Base-by-base conservation (phyloP, 2,113 vertebrate genomes). In the Pachycephala philippinensis region DNA sequence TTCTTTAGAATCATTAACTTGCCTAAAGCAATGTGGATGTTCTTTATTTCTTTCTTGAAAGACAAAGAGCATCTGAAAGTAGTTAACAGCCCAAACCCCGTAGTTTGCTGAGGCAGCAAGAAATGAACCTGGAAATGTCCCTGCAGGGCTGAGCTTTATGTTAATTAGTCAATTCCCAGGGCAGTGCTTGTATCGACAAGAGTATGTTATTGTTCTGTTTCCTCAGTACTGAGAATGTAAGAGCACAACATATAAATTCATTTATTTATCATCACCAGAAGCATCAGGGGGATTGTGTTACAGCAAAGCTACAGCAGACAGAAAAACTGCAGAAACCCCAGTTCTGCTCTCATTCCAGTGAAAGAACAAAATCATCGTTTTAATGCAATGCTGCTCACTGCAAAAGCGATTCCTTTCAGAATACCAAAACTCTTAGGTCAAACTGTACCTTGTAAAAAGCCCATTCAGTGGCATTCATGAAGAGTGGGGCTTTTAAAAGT, bases 41-140 rank as follows among this genome's bases (percentile, higher is more conserved):
- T 95, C 90, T 89, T 93, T 96, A 87, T 96, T 96, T 94, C 95
- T 92, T 94, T 94, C 90, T 93, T 93, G 90, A 96, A 97, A 97
- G 90, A 93, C 90, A 95, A 88, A 95, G 93, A 94, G 57, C 96
- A 97, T 97, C 93, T 97, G 97, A 97, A 97, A 97, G 81, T 87
- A 94, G 89, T 97, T 97, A 97, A 95, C 64, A 95, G 63, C 50
- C 47, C 88, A 93, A 96, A 96, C 71, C 59, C 89, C 84, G 65
- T 60, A 96, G 94, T 87, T 96, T 97, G 97, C 95, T 97, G 95
- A 97, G 88, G 78, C 94, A 97, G 97, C 94, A 96, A 97, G 96
- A 97, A 97, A 92, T 72, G 84, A 97, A 95, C 94, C 88, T 97
- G 93, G 92, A 97, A 97, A 97, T 93, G 83, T 92, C 89, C 94